These are phyloP conservation scores for Danio jaintianensis DNA, from an alignment of 2,797 vertebrate species.

Conservation along the genomic window DNA sequence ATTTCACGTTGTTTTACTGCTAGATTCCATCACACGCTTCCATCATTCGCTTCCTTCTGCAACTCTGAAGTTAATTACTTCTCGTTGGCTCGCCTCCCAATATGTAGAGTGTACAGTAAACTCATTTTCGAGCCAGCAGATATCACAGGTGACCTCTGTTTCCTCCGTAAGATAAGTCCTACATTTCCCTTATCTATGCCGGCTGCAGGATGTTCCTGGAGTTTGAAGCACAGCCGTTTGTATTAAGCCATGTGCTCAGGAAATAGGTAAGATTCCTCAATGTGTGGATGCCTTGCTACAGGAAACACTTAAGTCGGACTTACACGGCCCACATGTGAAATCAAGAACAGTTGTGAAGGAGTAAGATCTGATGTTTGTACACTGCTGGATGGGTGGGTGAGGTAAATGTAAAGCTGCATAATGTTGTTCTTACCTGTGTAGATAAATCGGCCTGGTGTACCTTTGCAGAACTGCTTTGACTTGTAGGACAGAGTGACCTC, in stretches of 20 bases:
- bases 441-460: constrained; percentile 98
- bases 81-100: constrained; percentile 15
- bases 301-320: constrained; percentile 12
- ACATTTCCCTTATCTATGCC: constrained; percentile 54
- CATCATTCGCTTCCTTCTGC: background rate
- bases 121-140: constrained; percentile 22
- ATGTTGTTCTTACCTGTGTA: constrained; percentile 93
- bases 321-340: constrained; percentile 22
- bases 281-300: constrained; percentile 1
- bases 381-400: background rate
- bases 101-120: constrained; percentile 22
- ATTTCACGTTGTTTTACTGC: constrained; percentile 13
- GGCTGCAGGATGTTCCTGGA: constrained; percentile 47
- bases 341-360: constrained; percentile 9
- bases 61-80: constrained; percentile 38
- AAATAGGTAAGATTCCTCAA: constrained; percentile 53
- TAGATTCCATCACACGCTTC: constrained; percentile 15
- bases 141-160: constrained; percentile 43
- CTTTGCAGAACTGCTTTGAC: constrained; percentile 99
- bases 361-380: background rate
- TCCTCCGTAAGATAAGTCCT: constrained; percentile 38
- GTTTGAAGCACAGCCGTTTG: constrained; percentile 1
- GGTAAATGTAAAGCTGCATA: constrained; percentile 66
- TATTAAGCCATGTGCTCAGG: constrained; percentile 47
- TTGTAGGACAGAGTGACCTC: constrained; percentile 99